A percentile compares a stretch with the other conserved stretches of the same genome.
phyloP scores from a whole-genome alignment of 2,797 vertebrate species.

The Masticophis lateralis region DNA sequence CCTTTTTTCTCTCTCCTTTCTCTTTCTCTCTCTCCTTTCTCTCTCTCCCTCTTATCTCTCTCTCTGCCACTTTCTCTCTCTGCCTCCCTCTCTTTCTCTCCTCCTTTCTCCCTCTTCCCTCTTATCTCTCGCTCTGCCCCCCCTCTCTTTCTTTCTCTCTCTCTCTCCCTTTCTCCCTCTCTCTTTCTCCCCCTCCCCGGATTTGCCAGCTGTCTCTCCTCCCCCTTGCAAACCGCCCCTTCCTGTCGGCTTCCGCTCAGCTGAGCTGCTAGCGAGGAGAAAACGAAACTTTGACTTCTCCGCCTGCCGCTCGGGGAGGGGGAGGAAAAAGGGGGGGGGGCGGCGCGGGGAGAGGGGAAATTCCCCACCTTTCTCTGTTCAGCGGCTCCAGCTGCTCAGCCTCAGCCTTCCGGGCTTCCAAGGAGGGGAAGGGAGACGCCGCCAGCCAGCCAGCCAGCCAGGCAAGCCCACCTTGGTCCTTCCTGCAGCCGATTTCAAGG shows the following conservation, averaged over 20 bases:
- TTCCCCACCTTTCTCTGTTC: neutral
- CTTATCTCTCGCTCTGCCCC: too few species aligned
- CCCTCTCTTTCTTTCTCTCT: too few species aligned
- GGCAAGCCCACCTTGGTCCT: neutral
- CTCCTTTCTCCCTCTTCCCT: accelerated
- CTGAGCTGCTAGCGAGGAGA: neutral
- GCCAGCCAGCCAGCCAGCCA: too few species aligned
- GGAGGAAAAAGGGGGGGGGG: too few species aligned
- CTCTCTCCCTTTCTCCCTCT: too few species aligned
- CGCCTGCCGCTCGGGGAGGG: too few species aligned
- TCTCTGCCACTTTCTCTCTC: accelerated
- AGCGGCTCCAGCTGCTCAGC: neutral
- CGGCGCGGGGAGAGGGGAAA: accelerated
- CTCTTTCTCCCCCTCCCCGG: accelerated
- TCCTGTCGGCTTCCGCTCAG: too few species aligned
- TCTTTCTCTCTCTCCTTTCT: too few species aligned
- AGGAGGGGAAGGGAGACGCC: neutral
- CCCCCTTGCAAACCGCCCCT: neutral
- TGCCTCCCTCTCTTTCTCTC: too few species aligned
- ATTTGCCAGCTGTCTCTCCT: neutral
- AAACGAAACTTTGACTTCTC: neutral
- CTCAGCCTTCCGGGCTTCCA: neutral
- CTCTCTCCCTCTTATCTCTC: too few species aligned
- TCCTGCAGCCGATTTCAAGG: neutral
- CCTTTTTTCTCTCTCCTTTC: too few species aligned